Base-by-base conservation (phyloP, 2,797 vertebrate species). In the Atherinosoma microstoma region DNA sequence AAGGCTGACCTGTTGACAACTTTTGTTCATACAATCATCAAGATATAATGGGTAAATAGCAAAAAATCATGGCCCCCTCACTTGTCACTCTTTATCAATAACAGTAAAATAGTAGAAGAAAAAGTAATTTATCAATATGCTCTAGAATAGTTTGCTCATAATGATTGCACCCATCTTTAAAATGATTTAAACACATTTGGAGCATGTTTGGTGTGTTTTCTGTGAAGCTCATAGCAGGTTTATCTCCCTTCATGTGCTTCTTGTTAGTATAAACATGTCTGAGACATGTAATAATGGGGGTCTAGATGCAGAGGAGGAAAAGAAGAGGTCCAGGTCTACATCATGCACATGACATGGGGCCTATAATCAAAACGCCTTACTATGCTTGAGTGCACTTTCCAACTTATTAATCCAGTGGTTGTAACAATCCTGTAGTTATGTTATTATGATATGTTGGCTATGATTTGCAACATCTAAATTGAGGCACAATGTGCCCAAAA, bases 331-430 rank as follows among this genome's bases (percentile, higher is more conserved):
- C 32, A 54, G 49, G 32, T 32, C 30, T 38, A 45, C 64, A 42
- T 36, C 3, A 0, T 4, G 35, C 29, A 54, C 53, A 65, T 34
- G 34, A 20, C 29, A 29, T 16, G 22, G 12, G 10, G 12, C 24
- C 49, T 54, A 32, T 70, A 27, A 73, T 70, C 47, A 51, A 58
- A 67, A 67, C 0, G 12, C 58, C 64, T 38, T 38, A 67, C 6
- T 59, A 2, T 4, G 5, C 40, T 64, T 62, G n/a, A 58, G 22
- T 45, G 18, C 36, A 61, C 58, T 40, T 40, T 42, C 58, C 22
- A 62, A 13, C 0, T 62, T 24, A 51, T 22, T 27, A 16, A 27
- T 36, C 32, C 34, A 11, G 13, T 2, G 22, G 12, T 36, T 27
- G 16, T 47, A n/a, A 47, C 18, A 20, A 47, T 47, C 45, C 45